Percentiles rank a stretch among this genome's conserved stretches.
phyloP scores from a whole-genome alignment of 2,113 vertebrate species.

The Cephalopterus ornatus region DNA sequence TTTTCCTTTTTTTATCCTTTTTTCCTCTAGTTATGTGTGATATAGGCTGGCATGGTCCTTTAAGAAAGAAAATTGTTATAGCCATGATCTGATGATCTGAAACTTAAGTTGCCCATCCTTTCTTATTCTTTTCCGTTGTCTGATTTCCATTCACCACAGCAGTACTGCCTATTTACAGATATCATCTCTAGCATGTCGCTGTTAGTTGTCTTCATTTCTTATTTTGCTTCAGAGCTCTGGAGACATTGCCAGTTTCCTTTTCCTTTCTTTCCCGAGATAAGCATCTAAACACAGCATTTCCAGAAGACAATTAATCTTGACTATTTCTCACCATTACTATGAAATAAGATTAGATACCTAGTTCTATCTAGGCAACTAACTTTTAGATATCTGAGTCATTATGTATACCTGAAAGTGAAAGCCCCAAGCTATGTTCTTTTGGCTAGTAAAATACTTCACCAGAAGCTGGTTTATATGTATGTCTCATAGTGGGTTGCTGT shows the following conservation, averaged over 20 bases:
- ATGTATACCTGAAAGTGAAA: background rate
- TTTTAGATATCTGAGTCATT: background rate
- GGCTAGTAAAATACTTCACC: background rate
- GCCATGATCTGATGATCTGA: background rate
- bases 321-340: background rate
- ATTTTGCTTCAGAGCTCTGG: background rate
- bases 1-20: accelerated
- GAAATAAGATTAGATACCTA: background rate
- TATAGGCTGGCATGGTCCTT: background rate
- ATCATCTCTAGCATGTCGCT: background rate
- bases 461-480: background rate
- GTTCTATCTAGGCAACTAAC: background rate
- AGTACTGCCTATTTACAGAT: background rate
- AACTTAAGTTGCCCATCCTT: background rate
- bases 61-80: background rate
- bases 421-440: background rate
- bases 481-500: background rate
- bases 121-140: background rate
- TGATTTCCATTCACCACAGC: background rate
- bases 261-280: background rate
- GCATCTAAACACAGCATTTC: background rate
- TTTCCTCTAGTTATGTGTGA: background rate
- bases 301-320: background rate
- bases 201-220: background rate
- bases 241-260: background rate